Evolutionary conservation across 1,140 invertebrate genomes (phyloP), one percentile per base, ranked within the genome.

Genomic region (Hylaeus volcanicus): DNA sequence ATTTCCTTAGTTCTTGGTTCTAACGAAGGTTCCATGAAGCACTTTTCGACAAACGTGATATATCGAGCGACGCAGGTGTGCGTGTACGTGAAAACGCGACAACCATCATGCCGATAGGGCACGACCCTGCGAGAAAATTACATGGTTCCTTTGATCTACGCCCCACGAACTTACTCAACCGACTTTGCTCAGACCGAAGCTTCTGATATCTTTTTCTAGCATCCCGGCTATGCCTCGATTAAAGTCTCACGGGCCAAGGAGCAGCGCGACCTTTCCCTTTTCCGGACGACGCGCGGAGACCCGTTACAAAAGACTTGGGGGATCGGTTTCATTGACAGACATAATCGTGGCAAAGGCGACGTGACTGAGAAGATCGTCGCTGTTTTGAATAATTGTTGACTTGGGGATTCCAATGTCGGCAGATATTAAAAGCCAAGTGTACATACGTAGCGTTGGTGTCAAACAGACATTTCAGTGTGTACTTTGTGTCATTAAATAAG

Each of bases 201-300:
- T 72, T 85, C 76, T 68, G 83, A 85, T 84, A 84, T 39, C 77
- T 88, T 86, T 84, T 88, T 88, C 82, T 74, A 80, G 53, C 78
- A 68, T 53, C 65, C 56, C 43, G 43, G 6, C 65, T 15, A 26
- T 69, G 43, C 53, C 45, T 69, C 74, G 74, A 65, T 69, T 72
- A 76, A 74, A 80, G 65, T 82, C 79, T 71, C 71, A 71, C 65
- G 72, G 71, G 66, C 81, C 81, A 85, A 85, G 84, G 82, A 63
- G 48, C 73, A 76, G 41, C n/a, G 14, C 55, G 48, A 55, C 58
- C 69, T 53, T 71, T 45, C 71, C 43, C 39, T 65, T 66, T 66
- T 66, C 45, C 43, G 11, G 3, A 9, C 14, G 72, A 74, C 72
- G 58, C 72, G 58, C 4, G 55, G 43, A 12, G 53, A 66, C n/a